Evolutionary conservation across 2,888 invertebrate genomes (phyloP).

Genomic region (Archaeoteleia sp.): DNA sequence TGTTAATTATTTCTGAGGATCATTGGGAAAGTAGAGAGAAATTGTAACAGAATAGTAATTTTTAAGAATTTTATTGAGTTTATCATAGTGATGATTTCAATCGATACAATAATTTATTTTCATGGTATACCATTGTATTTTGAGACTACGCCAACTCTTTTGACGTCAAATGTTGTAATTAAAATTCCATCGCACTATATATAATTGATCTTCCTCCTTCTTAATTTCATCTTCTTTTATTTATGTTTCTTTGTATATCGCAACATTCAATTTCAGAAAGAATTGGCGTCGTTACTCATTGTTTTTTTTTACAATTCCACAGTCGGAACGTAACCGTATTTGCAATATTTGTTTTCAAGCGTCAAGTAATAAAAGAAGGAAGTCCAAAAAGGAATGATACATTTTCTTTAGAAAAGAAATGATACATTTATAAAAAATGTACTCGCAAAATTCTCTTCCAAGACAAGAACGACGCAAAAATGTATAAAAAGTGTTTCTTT

Average conservation of each 20-base stretch:
- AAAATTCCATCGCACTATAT: constrained; percentile 21
- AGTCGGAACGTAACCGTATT: constrained; percentile 46
- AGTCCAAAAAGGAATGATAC: constrained; percentile 4
- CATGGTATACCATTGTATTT: constrained; percentile 71
- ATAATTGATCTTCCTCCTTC: constrained; percentile 26
- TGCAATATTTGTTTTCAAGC: constrained; percentile 41
- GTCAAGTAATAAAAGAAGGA: constrained; percentile 29
- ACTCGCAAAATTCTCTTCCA: neutral
- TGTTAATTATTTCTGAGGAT: too few species aligned
- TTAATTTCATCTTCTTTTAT: constrained; percentile 24
- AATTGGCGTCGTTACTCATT: constrained; percentile 37
- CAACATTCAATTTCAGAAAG: constrained; percentile 55
- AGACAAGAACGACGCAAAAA: constrained; percentile 20
- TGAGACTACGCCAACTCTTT: constrained; percentile 56
- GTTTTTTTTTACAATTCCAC: constrained; percentile 45
- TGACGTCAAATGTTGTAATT: constrained; percentile 46
- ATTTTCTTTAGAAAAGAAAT: constrained; percentile 12
- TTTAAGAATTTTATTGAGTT: constrained; percentile 74
- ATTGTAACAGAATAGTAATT: constrained; percentile 64
- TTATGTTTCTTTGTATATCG: constrained; percentile 18
- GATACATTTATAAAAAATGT: constrained; percentile 18
- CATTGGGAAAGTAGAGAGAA: too few species aligned
- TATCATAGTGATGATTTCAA: constrained; percentile 73
- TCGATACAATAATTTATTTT: constrained; percentile 73
- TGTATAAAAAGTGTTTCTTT: constrained; percentile 29